Evolutionary conservation across 2,888 invertebrate species (phyloP).

Genomic region (Dicyrtoma fusca): DNA sequence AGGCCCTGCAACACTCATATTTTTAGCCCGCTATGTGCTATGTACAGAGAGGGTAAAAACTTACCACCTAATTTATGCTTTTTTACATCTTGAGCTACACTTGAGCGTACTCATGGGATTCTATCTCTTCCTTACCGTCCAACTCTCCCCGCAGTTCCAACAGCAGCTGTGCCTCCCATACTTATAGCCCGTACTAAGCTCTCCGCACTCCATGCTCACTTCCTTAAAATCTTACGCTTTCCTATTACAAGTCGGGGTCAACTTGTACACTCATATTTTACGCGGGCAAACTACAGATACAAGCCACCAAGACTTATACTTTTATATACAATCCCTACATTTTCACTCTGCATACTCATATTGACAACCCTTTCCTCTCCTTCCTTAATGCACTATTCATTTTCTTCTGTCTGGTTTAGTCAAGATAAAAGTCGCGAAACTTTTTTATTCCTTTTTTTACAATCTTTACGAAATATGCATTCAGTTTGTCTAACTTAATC

Average conservation of each 20-base stretch:
- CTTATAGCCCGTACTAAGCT: too few relatives aligned
- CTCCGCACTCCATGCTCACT: background rate
- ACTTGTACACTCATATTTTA: conserved; percentile 19
- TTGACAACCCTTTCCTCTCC: background rate
- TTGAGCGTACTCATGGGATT: conserved; percentile 24
- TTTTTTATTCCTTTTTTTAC: background rate
- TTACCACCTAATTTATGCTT: conserved; percentile 36
- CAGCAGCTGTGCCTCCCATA: conserved; percentile 33
- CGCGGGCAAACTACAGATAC: too few relatives aligned
- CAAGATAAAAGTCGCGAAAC: background rate
- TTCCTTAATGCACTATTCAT: conserved; percentile 9
- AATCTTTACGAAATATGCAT: background rate
- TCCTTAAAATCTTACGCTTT: conserved; percentile 11
- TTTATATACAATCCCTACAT: background rate
- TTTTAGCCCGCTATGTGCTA: too few relatives aligned
- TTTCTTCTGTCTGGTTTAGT: background rate
- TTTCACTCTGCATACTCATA: background rate
- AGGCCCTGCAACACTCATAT: too few relatives aligned
- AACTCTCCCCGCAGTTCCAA: conserved; percentile 14
- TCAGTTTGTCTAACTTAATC: background rate
- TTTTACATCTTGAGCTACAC: conserved; percentile 36
- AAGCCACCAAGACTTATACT: background rate
- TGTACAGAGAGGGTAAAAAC: conserved; percentile 10
- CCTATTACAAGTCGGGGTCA: conserved; percentile 21
- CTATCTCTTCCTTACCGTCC: conserved; percentile 1